Evolutionary conservation across 2,113 vertebrate species (phyloP), one percentile per base, ranked within the genome.

Genomic region (Laterallus jamaicensis): DNA sequence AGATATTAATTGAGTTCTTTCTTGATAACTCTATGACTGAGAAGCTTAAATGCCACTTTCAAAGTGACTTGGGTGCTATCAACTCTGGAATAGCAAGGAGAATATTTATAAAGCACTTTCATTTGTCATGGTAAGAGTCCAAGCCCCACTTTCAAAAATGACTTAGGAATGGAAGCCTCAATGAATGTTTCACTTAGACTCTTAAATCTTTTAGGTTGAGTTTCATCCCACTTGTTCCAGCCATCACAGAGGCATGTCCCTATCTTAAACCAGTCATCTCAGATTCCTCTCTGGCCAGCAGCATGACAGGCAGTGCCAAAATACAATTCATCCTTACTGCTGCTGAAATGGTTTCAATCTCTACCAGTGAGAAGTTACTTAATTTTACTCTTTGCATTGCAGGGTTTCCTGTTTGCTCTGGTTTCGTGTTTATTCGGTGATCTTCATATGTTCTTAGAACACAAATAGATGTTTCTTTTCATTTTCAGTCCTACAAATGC

Each of bases 31-130:
- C 77, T 58, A 62, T 70, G 50, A 87, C 74, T 50, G 79, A 92
- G 56, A 93, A 86, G 71, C 75, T 90, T 91, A 95, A 93, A 95
- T 20, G 47, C 68, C 37, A 59, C 69, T 91, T 95, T 82, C 67
- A 91, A 79, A 93, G 59, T 47, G 44, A 82, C 40, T 50, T 85
- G 74, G n/a, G n/a, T 44, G 80, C 75, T 74, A 87, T 76, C 42
- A 94, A n/a, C 15, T 69, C 87, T 18, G 32, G 25, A 85, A 91
- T 19, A 82, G 69, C 15, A 91, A 66, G 40, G 28, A 84, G 24
- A 44, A 69, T 93, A 87, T 85, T 92, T 95, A 91, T 91, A 89
- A 82, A 85, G 50, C 62, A 75, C n/a, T 95, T 89, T 32, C 55
- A 69, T 82, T 87, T 11, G 4, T 25, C 68, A 77, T 18, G 50